Conservation (phyloP, 1,140 invertebrate species). For the Protaetia brevitarsis region DNA sequence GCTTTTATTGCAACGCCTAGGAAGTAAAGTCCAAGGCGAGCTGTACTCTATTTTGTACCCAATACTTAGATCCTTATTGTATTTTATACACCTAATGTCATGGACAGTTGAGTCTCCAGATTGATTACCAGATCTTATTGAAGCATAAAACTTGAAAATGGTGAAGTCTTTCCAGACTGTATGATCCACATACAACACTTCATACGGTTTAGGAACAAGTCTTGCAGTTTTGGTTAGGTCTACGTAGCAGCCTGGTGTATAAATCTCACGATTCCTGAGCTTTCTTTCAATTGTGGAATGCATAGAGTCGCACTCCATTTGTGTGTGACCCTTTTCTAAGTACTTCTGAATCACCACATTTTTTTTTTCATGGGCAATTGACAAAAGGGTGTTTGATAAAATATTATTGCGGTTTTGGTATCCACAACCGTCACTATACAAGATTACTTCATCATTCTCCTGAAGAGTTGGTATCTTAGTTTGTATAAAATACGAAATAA, state of each 20-base stretch:
- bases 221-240: too few relatives aligned
- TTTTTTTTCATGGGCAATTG: conserved; percentile 30
- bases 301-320: conserved; percentile 45
- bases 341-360: conserved; percentile 45
- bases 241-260: neutral
- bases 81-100: too few relatives aligned
- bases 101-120: too few relatives aligned
- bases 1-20: too few relatives aligned
- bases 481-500: neutral
- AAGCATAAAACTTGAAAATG: too few relatives aligned
- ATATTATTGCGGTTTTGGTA: conserved; percentile 29
- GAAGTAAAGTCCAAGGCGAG: too few relatives aligned
- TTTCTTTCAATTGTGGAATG: conserved; percentile 36
- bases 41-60: too few relatives aligned
- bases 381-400: conserved; percentile 39
- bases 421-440: conserved; percentile 4
- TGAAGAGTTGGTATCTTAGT: neutral
- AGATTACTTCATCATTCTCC: neutral
- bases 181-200: too few relatives aligned
- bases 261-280: conserved; percentile 31
- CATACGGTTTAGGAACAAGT: too few relatives aligned
- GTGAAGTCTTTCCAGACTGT: too few relatives aligned
- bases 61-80: too few relatives aligned
- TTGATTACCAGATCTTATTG: too few relatives aligned
- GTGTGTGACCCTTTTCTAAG: conserved; percentile 46